phyloP scores from a whole-genome alignment of 2,888 invertebrate genomes.

The Philaethria dido region DNA sequence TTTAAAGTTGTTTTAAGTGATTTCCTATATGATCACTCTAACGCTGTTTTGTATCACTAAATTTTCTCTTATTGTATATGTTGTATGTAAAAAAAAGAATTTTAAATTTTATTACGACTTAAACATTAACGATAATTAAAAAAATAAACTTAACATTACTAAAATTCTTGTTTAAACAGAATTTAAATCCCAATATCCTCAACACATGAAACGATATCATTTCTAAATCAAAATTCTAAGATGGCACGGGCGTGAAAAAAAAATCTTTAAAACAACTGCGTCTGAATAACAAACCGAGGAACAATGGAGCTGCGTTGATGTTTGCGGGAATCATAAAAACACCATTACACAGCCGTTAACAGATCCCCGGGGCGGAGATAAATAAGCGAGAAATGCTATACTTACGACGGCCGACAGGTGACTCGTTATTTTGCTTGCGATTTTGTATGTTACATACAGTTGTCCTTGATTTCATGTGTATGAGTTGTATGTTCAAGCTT shows the following conservation, averaged over 20 bases:
- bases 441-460: slow-evolving; percentile 22
- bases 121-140: neutral
- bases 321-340: slow-evolving; percentile 47
- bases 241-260: slow-evolving; percentile 34
- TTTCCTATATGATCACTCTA: too few relatives aligned
- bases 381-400: slow-evolving; percentile 41
- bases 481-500: neutral
- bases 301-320: slow-evolving; percentile 43
- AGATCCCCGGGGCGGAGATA: slow-evolving; percentile 42
- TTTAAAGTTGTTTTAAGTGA: too few relatives aligned
- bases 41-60: too few relatives aligned
- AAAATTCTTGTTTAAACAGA: neutral
- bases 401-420: slow-evolving; percentile 36
- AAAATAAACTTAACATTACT: too few relatives aligned
- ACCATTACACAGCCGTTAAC: slow-evolving; percentile 47
- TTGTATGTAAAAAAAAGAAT: too few relatives aligned
- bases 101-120: neutral
- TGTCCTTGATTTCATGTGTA: slow-evolving; percentile 33
- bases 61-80: too few relatives aligned
- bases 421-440: slow-evolving; percentile 34
- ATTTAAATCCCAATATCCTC: neutral
- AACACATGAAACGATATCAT: neutral
- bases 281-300: slow-evolving; percentile 39
- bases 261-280: slow-evolving; percentile 38
- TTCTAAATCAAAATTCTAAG: slow-evolving; percentile 11